Base-by-base conservation (phyloP, 1,140 invertebrate genomes). In the Zaprionus tsacasi region DNA sequence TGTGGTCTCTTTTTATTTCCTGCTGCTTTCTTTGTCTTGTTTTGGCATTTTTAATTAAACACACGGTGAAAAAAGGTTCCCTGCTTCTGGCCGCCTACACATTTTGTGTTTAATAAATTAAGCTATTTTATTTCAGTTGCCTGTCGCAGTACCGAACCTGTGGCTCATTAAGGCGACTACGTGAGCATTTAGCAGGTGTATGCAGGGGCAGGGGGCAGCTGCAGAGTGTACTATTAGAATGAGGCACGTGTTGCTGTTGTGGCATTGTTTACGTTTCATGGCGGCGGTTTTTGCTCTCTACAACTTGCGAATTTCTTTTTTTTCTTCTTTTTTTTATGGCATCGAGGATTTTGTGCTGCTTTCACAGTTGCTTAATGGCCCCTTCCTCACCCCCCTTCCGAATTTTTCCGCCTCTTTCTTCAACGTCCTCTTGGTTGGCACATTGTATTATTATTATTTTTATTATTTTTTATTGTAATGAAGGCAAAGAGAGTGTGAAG, bases 1-100 rank as follows among this genome's bases (percentile, higher is more conserved):
- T 45, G n/a, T 45, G 40, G 40, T 56, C 27, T 45, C 21, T 15
- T 11, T 36, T 57, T 54, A 27, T 38, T 67, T 57, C 43, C 57
- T 48, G 17, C 15, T 57, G 8, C 8, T 35, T 57, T 45, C 13
- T 25, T 17, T 1, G 15, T 54, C 63, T 7, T 64, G 58, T 76
- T 79, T 76, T 61, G 73, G 70, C 60, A 77, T 79, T 79, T 79
- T 79, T 79, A 79, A 79, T 79, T 79, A 79, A 77, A 79, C 45
- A 64, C 59, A 69, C 63, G 58, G 35, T 48, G 30, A 71, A 70
- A 70, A 70, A 64, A 58, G 66, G 50, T 61, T 15, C 27, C 27
- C 3, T 30, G 38, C 50, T 33, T 7, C 40, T 15, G 6, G 7
- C n/a, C 7, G 13, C 43, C 43, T 45, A 63, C 45, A 54, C 70